Evolutionary conservation across 1,140 invertebrate species (phyloP), one percentile per base, ranked within the genome.

Genomic region (Polypedilum vanderplanki): DNA sequence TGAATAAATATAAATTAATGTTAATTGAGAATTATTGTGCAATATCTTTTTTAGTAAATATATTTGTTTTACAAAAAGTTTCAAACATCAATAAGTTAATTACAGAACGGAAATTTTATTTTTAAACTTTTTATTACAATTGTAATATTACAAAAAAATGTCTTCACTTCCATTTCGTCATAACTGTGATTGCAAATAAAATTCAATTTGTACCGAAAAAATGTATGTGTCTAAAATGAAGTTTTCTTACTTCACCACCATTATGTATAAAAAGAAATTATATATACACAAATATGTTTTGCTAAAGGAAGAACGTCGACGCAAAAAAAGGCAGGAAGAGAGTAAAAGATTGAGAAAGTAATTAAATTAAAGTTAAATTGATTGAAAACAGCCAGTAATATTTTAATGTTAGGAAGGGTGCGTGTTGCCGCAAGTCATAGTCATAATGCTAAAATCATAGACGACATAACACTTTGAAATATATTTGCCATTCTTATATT

Each of bases 401-500:
- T 70, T 70, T 70, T 70, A 7, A 70, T 70, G 20, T 70, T 70
- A 33, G 18, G 18, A 70, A 70, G 65, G 65, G 65, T 70, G 65
- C 46, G 46, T 57, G 46, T 4, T 57, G 46, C 46, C 46, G 46
- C 46, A 57, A 57, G 46, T 57, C 46, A 57, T 57, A n/a, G 46
- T 57, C 46, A 57, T 57, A 12, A 1, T 57, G 10, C 46, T 57
- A 57, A 8, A 57, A 33, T 3, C 5, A 33, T 33, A 33, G 24
- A 33, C 24, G 24, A 33, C 24, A 33, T 33, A 33, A 1, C 24
- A 33, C 24, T 87, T 33, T 33, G 24, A 33, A 33, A 33, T 33
- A 33, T 3, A 33, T 33, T 33, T 5, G 24, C 24, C 24, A 33
- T 33, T 33, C 5, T 3, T 3, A 33, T 33, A 3, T 33, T 33